Conservation (phyloP, 2,888 invertebrate species). For the Spisula subtruncata region DNA sequence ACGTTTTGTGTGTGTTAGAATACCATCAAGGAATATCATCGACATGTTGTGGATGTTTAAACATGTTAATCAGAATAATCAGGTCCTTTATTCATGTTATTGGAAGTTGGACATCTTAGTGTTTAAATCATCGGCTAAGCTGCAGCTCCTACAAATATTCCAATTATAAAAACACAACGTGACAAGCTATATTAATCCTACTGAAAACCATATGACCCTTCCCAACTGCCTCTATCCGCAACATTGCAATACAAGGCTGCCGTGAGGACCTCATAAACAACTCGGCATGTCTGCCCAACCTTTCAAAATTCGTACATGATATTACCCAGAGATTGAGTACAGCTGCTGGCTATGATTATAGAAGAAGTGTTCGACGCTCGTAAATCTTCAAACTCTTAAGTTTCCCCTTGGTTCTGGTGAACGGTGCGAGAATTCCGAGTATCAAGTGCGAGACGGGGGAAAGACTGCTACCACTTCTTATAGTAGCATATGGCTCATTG, state of each 20-base stretch:
- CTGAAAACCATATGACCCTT: slow-evolving; percentile 15
- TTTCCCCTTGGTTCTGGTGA: slow-evolving; percentile 36
- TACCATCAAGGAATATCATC: no score
- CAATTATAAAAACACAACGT: background rate
- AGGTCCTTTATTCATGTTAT: no score
- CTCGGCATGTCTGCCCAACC: slow-evolving; percentile 42
- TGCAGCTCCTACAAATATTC: background rate
- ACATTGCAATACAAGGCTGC: background rate
- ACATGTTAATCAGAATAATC: background rate
- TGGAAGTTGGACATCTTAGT: no score
- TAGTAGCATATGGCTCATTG: slow-evolving; percentile 47
- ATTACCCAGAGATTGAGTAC: slow-evolving; percentile 42
- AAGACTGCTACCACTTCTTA: background rate
- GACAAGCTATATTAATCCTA: slow-evolving; percentile 1
- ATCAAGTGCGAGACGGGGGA: slow-evolving; percentile 27
- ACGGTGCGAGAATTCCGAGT: slow-evolving; percentile 28
- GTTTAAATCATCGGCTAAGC: background rate
- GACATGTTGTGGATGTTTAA: background rate
- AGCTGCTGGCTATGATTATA: slow-evolving; percentile 47
- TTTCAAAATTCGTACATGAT: slow-evolving; percentile 35
- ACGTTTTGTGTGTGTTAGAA: background rate
- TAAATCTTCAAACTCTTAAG: slow-evolving; percentile 41
- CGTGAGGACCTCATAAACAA: slow-evolving; percentile 43
- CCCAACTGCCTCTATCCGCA: background rate
- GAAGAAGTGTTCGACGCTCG: slow-evolving; percentile 30